Evolutionary conservation across 2,113 vertebrate genomes (phyloP), one percentile per base, ranked within the genome.

Genomic region (Galbula dea): DNA sequence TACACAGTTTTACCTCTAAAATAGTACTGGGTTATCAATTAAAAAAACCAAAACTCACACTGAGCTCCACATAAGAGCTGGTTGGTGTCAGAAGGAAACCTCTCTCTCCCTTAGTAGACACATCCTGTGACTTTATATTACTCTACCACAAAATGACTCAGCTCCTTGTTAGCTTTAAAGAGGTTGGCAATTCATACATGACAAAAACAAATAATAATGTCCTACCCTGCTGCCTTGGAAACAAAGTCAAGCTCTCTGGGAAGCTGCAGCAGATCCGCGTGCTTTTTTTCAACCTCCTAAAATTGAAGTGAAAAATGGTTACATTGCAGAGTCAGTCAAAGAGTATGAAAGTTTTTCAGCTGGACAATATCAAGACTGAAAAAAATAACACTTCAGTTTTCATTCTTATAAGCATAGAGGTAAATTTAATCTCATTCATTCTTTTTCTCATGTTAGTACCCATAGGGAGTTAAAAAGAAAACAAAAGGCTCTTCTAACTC

Each of bases 171-270:
- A 34, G 52, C 48, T 81, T 80, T 86, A 77, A 88, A 91, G 80
- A 88, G 62, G 37, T 30, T 93, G 52, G 85, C 65, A 87, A 95
- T 81, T 88, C 59, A 52, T 59, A 89, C 49, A 62, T 45, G 54
- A 86, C 69, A 95, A 49, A 93, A 79, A 7, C 75, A 94, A 88
- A 85, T 43, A 91, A 76, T 65, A 41, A 75, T 4, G 61, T 80
- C 96, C 39, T 98, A 99, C 99, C 99, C 99, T 3, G 98, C 98
- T 21, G 99, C 99, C 96, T 97, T 98, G 88, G 99, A 97, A 95
- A 98, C 98, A 69, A 91, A 97, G 80, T 98, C 98, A 74, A 99
- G 97, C 36, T 99, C 99, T 52, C 90, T 97, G 18, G 99, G 98
- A 92, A 99, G 98, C 34, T 97, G 97, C 90, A 99, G 95, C 85